Evolutionary conservation across 1,140 invertebrate genomes (phyloP), one percentile per base, ranked within the genome.

Genomic region (Tetramorium alpestre): DNA sequence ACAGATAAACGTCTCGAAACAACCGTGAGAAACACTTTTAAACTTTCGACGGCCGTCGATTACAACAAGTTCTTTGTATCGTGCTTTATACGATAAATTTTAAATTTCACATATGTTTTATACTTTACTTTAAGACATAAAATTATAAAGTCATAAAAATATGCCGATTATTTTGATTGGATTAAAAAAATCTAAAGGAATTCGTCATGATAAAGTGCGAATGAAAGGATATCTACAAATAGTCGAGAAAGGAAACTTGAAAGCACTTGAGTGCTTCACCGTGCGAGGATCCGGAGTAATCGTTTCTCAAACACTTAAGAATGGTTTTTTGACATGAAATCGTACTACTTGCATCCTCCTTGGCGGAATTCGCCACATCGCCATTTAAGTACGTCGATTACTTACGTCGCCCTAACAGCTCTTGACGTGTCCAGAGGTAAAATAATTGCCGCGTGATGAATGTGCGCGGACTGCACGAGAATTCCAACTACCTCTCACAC

Each of bases 341-440:
- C 41, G 67, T 54, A 69, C 67, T 60, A 73, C 54, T 60, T 47
- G 22, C 16, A 16, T n/a, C 25, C 67, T 58, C 38, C n/a, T 22
- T 86, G 56, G 54, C 56, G 73, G 86, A 88, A 90, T 90, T 65
- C 81, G 41, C 81, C 13, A 70, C 28, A 49, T 62, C 56, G 73
- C 88, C 89, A 64, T 90, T 90, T 90, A 90, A 90, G 88, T 87
- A 76, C 70, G 4, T 47, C 88, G 69, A 88, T 90, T 90, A 90
- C 86, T 89, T 87, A 58, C 62, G 58, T 77, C 78, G 70, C 54
- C 81, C 76, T 90, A 90, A 90, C 76, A 87, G 86, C 75, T 85
- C 85, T 62, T 81, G 89, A 88, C 75, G 49, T 64, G 86, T 38
- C 49, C 78, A 69, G 56, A 85, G 62, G 86, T 81, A 87, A 90